These are phyloP conservation scores for Odontophorus gujanensis DNA, from an alignment of 2,113 vertebrate genomes.

Conservation along the genomic window DNA sequence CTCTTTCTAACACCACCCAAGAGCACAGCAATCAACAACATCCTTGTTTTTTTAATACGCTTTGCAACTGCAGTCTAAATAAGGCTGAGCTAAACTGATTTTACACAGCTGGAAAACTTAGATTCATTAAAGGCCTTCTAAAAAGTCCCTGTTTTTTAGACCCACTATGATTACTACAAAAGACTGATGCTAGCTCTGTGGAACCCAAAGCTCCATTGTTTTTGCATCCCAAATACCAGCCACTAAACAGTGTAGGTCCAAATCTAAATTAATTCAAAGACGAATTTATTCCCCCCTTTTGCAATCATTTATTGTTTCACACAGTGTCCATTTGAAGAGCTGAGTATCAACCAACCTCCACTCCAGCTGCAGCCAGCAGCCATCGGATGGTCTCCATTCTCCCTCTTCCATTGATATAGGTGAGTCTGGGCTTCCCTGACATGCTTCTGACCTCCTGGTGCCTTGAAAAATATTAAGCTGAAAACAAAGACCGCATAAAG, in stretches of 20 bases:
- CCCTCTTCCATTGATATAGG: constrained; percentile 89
- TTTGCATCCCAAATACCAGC: not conserved
- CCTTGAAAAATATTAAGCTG: constrained; percentile 45
- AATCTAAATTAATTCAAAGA: not conserved
- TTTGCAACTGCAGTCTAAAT: not conserved
- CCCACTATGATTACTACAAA: not conserved
- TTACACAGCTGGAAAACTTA: not conserved
- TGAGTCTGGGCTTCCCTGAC: constrained; percentile 82
- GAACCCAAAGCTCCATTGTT: not conserved
- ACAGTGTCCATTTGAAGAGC: no score
- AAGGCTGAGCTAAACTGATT: not conserved
- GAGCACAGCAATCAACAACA: not conserved
- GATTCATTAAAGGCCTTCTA: not conserved
- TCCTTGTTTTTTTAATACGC: not conserved
- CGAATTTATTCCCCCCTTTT: not conserved
- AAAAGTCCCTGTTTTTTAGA: not conserved
- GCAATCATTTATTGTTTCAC: not conserved
- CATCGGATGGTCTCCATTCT: constrained; percentile 91
- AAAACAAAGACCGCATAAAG: not conserved
- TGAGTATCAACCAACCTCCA: constrained; percentile 78
- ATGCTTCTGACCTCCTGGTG: constrained; percentile 59
- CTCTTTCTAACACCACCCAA: not conserved
- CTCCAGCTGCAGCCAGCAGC: constrained; percentile 84
- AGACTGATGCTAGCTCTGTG: not conserved
- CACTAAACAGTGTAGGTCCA: fast-evolving